phyloP scores from a whole-genome alignment of 2,888 invertebrate genomes.

The Achlya flavicornis region DNA sequence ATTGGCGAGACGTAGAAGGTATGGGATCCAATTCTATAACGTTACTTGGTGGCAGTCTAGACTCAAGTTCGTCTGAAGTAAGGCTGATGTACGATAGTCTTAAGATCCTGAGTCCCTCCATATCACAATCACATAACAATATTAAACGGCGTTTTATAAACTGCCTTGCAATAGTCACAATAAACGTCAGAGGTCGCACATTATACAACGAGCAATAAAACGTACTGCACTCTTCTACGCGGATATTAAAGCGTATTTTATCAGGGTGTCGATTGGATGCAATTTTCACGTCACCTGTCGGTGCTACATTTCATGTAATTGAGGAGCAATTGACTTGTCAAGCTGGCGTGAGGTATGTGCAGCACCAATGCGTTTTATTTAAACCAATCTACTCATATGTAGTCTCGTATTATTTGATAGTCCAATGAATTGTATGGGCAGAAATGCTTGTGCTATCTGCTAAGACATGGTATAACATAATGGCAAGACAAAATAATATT shows the following conservation, averaged over 20 bases:
- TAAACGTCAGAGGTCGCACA: neutral
- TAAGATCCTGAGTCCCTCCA: constrained; percentile 3
- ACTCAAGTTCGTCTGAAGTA: neutral
- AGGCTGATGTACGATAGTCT: neutral
- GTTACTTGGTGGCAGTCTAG: neutral
- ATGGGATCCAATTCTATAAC: neutral
- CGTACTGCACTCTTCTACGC: constrained; percentile 11
- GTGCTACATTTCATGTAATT: constrained; percentile 14
- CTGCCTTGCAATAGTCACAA: neutral
- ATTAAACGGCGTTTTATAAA: neutral
- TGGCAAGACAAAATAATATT: too few relatives aligned
- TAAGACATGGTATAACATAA: too few relatives aligned
- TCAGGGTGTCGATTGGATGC: constrained; percentile 23
- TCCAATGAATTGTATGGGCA: neutral
- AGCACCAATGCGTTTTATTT: constrained; percentile 1
- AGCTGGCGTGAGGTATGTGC: neutral
- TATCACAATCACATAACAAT: neutral
- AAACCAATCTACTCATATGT: neutral
- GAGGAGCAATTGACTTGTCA: constrained; percentile 8
- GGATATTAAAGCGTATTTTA: constrained; percentile 21
- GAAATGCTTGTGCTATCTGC: neutral
- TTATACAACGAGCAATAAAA: neutral
- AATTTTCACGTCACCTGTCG: constrained; percentile 31
- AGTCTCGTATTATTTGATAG: neutral
- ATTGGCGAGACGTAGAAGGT: neutral